Base-by-base conservation (phyloP, 2,113 vertebrate species). In the Sorex araneus region DNA sequence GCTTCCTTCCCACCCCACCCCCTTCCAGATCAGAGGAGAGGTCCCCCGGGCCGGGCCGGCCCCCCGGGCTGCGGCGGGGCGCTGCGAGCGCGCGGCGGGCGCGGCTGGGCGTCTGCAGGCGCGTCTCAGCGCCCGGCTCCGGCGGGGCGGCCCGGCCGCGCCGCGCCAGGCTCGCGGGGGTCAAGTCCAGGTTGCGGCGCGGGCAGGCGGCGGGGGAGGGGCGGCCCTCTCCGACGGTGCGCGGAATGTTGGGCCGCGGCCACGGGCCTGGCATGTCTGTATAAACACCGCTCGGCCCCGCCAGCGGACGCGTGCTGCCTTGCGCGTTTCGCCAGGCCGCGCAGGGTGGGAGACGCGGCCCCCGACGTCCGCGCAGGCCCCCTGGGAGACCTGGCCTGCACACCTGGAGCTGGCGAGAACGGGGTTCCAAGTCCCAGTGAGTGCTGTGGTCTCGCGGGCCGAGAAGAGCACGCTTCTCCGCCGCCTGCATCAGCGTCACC, bases 271-370 rank as follows among this genome's bases (percentile, higher is more conserved):
- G 97, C 98, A 98, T 98, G 98, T 98, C 98, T 98, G 98, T 98
- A 97, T 98, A 99, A 99, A 98, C 98, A 99, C 97, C 96, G 89
- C 98, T 98, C 98, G 98, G 97, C 97, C 94, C 97, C 95, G 95
- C 97, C 57, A 95, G 96, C 98, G 95, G 95, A 97, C 98, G 96
- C 93, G 82, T 93, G 95, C 98, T 98, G 98, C 97, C 98, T 98
- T 98, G 98, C 98, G 97, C 82, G 98, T 98, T 97, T 98, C 94
- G 93, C 96, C 97, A 96, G 57, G 57, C 18, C 57, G 57, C 57
- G 18, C 57, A 19, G 57, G 57, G 54, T 57, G 54, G 57, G 57
- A 60, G 19, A 15, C 57, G 57, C 18, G 18, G 19, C 47, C 81
- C 47, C 47, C 47, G 36, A 50, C 28, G 34, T 43, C 57, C 47